A percentile compares a stretch with the other conserved stretches of the same genome.
Evolutionary conservation across 35 echinoderm and acorn worm species (phyloP).

Genomic region (Acanthaster planci): DNA sequence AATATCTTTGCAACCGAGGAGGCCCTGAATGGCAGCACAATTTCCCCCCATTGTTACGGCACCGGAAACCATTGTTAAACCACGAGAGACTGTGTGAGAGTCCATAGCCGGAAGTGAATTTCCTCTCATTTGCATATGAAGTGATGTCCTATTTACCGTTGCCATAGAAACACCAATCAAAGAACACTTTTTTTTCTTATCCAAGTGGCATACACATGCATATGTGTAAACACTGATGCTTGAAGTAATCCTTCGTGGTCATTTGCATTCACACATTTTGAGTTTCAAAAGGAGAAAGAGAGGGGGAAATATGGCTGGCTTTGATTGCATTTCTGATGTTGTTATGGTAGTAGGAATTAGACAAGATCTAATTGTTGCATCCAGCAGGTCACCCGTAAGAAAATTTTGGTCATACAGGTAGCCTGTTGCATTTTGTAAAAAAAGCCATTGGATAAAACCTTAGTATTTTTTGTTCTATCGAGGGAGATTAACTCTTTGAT

Average conservation of each 20-base stretch:
- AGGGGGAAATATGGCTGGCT: not conserved
- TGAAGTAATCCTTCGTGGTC: not conserved
- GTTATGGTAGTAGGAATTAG: not conserved
- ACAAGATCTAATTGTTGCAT: not conserved
- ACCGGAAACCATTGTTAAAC: not conserved
- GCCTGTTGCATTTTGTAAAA: no score
- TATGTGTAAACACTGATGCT: not conserved
- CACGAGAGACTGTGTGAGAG: not conserved
- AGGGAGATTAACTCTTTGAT: no score
- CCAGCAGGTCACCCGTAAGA: no score
- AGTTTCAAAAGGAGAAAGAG: not conserved
- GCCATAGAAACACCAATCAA: slow-evolving; percentile 22
- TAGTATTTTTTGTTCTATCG: no score
- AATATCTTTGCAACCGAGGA: no score
- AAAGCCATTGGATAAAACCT: no score
- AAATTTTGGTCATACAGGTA: no score
- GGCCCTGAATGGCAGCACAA: no score
- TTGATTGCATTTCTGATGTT: not conserved
- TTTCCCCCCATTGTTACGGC: no score
- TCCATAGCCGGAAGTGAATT: slow-evolving; percentile 1
- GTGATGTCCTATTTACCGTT: slow-evolving; percentile 15
- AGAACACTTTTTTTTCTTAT: not conserved
- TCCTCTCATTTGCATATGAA: slow-evolving; percentile 33
- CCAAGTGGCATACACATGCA: not conserved
- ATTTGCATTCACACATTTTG: slow-evolving; percentile 17